Conservation (phyloP, 1,140 invertebrate species). For the Myzus persicae region DNA sequence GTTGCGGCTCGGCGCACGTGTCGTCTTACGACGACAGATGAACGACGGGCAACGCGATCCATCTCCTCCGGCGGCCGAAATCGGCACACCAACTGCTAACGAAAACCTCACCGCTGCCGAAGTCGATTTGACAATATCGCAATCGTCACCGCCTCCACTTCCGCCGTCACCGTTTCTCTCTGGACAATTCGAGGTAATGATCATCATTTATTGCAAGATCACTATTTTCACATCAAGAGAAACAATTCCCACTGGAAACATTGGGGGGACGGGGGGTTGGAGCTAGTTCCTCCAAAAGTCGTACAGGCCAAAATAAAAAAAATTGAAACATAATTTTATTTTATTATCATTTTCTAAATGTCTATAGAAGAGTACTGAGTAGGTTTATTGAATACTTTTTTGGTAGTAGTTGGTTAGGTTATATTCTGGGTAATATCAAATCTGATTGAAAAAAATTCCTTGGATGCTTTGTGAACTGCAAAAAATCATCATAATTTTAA, state of each 20-base stretch:
- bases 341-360: no score
- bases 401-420: no score
- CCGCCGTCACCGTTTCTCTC: neutral
- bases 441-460: no score
- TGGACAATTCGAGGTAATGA: neutral
- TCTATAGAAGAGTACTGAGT: no score
- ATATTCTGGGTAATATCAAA: no score
- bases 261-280: accelerated
- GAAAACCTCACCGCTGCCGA: no score
- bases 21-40: neutral
- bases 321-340: no score
- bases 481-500: no score
- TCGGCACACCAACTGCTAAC: neutral
- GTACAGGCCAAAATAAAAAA: neutral
- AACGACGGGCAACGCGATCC: neutral
- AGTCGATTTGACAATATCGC: neutral
- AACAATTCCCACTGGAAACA: neutral
- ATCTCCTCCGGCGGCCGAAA: neutral
- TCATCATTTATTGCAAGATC: neutral
- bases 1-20: neutral
- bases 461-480: no score
- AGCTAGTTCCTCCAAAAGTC: neutral
- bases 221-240: neutral
- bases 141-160: neutral
- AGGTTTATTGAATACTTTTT: no score